phyloP scores from a whole-genome alignment of 2,888 invertebrate genomes.

The Itoplectis maculator region DNA sequence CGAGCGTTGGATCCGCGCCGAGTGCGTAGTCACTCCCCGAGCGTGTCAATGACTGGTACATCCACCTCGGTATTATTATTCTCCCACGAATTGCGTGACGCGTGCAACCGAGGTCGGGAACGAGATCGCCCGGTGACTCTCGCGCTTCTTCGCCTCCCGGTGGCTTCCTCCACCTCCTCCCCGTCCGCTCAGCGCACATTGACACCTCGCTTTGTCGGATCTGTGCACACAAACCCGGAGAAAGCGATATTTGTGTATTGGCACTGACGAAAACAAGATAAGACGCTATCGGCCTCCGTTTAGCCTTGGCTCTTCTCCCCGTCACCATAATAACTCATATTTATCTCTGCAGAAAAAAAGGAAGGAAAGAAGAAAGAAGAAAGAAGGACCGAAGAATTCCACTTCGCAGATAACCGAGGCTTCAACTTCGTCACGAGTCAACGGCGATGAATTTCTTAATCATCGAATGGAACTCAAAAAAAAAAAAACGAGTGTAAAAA shows the following conservation, averaged over 20 bases:
- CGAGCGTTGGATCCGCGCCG: background rate
- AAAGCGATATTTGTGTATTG: conserved; percentile 44
- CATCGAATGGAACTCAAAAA: too few species aligned
- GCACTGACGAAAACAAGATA: conserved; percentile 47
- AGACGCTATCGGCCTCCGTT: conserved; percentile 31
- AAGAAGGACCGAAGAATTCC: background rate
- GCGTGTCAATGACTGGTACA: conserved; percentile 40
- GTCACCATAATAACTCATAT: conserved; percentile 32
- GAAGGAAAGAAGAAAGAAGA: background rate
- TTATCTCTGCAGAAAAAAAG: background rate
- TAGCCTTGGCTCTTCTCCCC: conserved; percentile 36
- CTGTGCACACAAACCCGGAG: conserved; percentile 12
- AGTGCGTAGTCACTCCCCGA: background rate
- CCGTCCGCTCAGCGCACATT: background rate
- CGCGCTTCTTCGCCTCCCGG: conserved; percentile 11
- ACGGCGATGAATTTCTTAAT: too few species aligned
- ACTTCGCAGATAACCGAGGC: too few species aligned
- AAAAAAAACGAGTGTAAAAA: too few species aligned
- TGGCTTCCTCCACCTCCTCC: background rate
- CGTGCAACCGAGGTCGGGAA: conserved; percentile 61
- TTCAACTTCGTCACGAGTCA: too few species aligned
- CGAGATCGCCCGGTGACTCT: conserved; percentile 42
- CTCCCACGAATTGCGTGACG: conserved; percentile 48
- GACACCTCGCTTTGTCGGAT: conserved; percentile 32
- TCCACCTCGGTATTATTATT: conserved; percentile 22